Percentiles rank a stretch among this genome's conserved stretches.
phyloP scores from a whole-genome alignment of 2,113 vertebrate species.

The Archilochus colubris region DNA sequence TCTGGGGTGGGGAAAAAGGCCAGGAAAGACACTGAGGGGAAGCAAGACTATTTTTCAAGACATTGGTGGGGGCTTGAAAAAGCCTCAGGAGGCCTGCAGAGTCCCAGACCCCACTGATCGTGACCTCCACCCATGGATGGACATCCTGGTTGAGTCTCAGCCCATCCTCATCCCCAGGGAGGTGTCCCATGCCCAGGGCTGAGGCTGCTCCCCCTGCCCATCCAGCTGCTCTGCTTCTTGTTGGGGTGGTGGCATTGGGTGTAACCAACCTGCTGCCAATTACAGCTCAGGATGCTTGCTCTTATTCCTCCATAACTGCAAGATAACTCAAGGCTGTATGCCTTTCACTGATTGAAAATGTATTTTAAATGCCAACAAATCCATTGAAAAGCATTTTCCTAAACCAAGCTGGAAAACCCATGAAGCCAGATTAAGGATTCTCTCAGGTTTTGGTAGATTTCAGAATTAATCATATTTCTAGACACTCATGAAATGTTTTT shows the following conservation, averaged over 20 bases:
- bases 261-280: neutral
- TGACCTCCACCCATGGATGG: accelerated
- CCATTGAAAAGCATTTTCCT: neutral
- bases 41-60: neutral
- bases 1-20: neutral
- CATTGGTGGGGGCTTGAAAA: neutral
- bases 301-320: neutral
- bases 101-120: neutral
- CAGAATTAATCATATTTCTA: neutral
- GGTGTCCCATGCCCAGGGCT: neutral
- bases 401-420: neutral
- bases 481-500: neutral
- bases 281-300: neutral
- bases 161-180: neutral
- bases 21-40: neutral
- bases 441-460: neutral
- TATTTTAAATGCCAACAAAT: neutral
- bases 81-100: neutral
- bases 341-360: neutral
- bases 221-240: neutral
- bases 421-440: neutral
- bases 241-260: neutral
- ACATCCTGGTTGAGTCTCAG: neutral
- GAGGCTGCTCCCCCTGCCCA: neutral
- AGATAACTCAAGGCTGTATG: neutral